Evolutionary conservation across 2,888 invertebrate species (phyloP).

Genomic region (Rhynchonema sp.): DNA sequence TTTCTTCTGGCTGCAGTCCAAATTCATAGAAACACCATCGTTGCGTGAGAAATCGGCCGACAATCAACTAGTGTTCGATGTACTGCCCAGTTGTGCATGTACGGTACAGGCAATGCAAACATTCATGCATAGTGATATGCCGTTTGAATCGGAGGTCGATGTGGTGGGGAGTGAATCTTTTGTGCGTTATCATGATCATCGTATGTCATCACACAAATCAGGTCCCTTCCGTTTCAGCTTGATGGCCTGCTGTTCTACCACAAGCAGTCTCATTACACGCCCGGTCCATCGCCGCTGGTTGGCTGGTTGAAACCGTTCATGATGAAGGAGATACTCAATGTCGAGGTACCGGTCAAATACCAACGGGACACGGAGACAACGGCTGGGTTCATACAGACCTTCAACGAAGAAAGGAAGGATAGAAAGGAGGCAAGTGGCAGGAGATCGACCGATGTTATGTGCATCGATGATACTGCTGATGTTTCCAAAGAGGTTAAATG

Average conservation of each 20-base stretch:
- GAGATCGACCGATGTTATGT: no score
- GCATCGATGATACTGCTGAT: no score
- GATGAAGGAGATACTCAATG: constrained; percentile 20
- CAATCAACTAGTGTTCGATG: background rate
- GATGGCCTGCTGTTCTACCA: constrained; percentile 86
- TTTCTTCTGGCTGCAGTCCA: constrained; percentile 57
- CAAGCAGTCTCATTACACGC: constrained; percentile 53
- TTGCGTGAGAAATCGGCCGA: constrained; percentile 16
- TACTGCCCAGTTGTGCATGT: background rate
- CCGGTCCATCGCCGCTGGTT: constrained; percentile 63
- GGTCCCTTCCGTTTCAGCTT: constrained; percentile 30
- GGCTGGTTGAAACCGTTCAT: constrained; percentile 55
- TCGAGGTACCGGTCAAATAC: constrained; percentile 9
- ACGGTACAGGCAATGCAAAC: background rate
- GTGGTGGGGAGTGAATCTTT: no score
- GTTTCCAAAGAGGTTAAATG: no score
- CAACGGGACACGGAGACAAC: constrained; percentile 3
- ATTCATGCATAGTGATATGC: constrained; percentile 1
- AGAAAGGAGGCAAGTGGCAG: no score
- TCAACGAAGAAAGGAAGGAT: no score
- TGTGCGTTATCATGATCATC: no score
- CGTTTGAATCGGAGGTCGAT: constrained; percentile 2
- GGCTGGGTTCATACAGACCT: constrained; percentile 15
- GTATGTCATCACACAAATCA: no score
- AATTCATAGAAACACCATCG: constrained; percentile 46